Evolutionary conservation across 2,888 invertebrate genomes (phyloP), one percentile per base, ranked within the genome.

Genomic region (Heliconius erato): DNA sequence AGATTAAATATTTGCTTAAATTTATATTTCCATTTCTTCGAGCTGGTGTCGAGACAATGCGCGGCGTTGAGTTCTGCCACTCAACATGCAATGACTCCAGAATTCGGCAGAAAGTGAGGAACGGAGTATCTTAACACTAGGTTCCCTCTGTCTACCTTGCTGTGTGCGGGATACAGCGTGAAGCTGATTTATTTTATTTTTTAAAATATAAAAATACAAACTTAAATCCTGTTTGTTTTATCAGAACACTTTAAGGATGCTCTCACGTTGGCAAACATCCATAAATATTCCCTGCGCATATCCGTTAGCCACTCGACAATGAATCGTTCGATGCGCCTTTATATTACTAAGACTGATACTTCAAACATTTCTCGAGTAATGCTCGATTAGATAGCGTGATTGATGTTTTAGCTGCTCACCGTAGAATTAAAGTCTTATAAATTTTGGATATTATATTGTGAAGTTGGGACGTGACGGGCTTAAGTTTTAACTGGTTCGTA

Each of bases 231-330:
- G 40, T 44, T 72, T 26, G 26, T 44, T 72, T 44, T 72, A 44
- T 72, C 71, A 26, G 26, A 72, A 72, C 81, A 78, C 77, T 82
- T 68, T 72, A 81, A 79, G 83, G 79, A 79, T 81, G 69, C 85
- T 83, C 72, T 72, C 72, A 65, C 76, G 44, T 79, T 85, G 84
- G 82, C 82, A 78, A 44, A 63, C 49, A 26, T 80, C 85, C 85
- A 85, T 79, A 83, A 78, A 82, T 80, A 82, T 77, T 85, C 81
- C 82, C 74, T 76, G 26, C 68, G 49, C 78, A 80, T 83, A 82
- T 83, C 82, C 79, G 79, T 74, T 78, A 80, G 77, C 79, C 82
- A 84, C 85, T 85, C 83, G 85, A 85, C 85, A 85, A 80, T 79
- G 83, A 78, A 84, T 82, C 49, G 79, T 49, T 71, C 72, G 59